Percentiles rank a stretch among this genome's conserved stretches.
Evolutionary conservation across 2,797 vertebrate species (phyloP).

Genomic region (Phalloptychus januarius): DNA sequence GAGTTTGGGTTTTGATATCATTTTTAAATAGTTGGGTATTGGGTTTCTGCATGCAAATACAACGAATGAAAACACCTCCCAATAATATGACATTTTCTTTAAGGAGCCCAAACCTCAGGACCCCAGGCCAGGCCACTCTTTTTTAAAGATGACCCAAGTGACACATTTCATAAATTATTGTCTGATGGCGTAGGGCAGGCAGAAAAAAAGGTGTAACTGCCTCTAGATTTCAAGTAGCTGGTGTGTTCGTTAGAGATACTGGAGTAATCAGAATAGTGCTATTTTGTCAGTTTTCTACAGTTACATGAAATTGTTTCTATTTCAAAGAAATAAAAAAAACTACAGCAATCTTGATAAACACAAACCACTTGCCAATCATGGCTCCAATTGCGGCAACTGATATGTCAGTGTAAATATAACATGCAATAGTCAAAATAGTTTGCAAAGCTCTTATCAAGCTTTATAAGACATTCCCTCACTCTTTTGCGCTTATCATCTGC

Average conservation of each 20-base stretch:
- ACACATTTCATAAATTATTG: slow-evolving; percentile 12
- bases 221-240: slow-evolving; percentile 14
- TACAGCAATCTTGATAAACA: slow-evolving; percentile 72
- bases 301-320: slow-evolving; percentile 56
- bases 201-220: slow-evolving; percentile 33
- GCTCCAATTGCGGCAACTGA: slow-evolving; percentile 74
- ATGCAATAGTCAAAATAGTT: slow-evolving; percentile 70
- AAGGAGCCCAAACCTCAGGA: background rate
- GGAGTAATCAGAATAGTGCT: slow-evolving; percentile 50
- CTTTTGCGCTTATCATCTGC: slow-evolving; percentile 71
- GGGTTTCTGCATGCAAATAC: background rate
- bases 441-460: slow-evolving; percentile 72
- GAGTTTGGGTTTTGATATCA: background rate
- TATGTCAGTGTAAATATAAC: slow-evolving; percentile 80
- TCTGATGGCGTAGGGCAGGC: slow-evolving; percentile 10
- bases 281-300: slow-evolving; percentile 36
- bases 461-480: slow-evolving; percentile 75
- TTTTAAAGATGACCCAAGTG: background rate
- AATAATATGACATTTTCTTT: background rate
- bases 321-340: slow-evolving; percentile 59
- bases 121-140: background rate
- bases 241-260: slow-evolving; percentile 62
- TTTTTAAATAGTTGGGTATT: background rate
- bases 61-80: background rate
- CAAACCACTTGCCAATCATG: slow-evolving; percentile 80